These are phyloP conservation scores for Lichenostomus cassidix DNA, from an alignment of 2,113 vertebrate genomes.

Conservation along the genomic window DNA sequence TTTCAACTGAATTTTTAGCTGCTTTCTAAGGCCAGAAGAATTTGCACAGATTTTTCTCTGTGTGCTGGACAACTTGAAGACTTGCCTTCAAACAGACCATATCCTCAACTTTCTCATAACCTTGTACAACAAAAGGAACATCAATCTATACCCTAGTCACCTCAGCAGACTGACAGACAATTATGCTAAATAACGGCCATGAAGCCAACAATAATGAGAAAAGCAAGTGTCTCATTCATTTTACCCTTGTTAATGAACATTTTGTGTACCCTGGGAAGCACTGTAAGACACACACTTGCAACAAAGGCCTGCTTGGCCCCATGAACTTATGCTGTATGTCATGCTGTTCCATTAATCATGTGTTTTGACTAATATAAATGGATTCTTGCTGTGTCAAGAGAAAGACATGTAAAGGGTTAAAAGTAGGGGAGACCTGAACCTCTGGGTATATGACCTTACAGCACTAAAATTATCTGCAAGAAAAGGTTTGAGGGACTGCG, in stretches of 20 bases:
- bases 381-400: not conserved
- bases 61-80: not conserved
- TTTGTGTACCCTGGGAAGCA: not conserved
- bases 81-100: not conserved
- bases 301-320: not conserved
- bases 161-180: not conserved
- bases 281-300: not conserved
- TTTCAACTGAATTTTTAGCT: not conserved
- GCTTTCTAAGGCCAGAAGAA: not conserved
- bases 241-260: not conserved
- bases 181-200: not conserved
- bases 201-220: not conserved
- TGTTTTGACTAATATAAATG: conserved; percentile 1
- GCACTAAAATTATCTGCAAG: not conserved
- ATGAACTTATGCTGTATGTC: conserved; percentile 3
- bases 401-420: conserved; percentile 17
- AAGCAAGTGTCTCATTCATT: not conserved
- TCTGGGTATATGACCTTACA: not conserved
- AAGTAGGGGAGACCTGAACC: not conserved
- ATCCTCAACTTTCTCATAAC: conserved; percentile 6
- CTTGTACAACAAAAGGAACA: not conserved
- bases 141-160: not conserved
- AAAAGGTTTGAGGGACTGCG: not conserved
- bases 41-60: not conserved
- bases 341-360: not conserved